Percentiles rank a stretch among this genome's conserved stretches.
These are phyloP conservation scores for Hydrophis major DNA, from an alignment of 2,797 vertebrate genomes.

Conservation along the genomic window DNA sequence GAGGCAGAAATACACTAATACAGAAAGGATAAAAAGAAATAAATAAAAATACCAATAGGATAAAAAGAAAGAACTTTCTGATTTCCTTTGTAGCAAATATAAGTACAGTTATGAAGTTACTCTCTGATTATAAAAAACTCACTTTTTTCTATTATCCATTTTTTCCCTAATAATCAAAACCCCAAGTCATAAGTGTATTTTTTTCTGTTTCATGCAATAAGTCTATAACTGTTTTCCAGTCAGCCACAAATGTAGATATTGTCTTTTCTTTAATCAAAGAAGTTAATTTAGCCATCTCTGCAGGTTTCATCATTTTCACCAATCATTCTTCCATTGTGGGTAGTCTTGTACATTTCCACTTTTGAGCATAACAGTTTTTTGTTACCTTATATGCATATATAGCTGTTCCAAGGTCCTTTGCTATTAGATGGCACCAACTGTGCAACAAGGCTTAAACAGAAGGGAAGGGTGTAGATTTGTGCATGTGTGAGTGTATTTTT, in stretches of 20 bases:
- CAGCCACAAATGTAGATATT: neutral
- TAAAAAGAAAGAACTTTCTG: neutral
- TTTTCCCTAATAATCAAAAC: neutral
- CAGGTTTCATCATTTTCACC: neutral
- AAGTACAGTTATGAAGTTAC: neutral
- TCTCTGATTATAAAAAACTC: neutral
- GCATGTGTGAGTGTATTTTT: neutral
- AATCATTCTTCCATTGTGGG: neutral
- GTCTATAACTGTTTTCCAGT: neutral
- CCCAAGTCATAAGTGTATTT: neutral
- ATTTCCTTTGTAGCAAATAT: neutral
- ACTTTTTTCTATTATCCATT: neutral
- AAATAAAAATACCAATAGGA: neutral
- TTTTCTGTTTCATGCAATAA: neutral
- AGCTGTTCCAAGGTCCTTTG: neutral
- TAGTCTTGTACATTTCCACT: neutral
- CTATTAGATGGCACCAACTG: neutral
- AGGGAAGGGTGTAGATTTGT: neutral
- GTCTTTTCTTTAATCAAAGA: neutral
- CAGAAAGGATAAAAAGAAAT: neutral
- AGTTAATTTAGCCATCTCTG: neutral
- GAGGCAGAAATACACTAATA: neutral
- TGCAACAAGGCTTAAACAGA: neutral
- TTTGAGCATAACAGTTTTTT: neutral
- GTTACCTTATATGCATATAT: neutral